Evolutionary conservation across 2,797 vertebrate genomes (phyloP).

Genomic region (Rhinatrema bivittatum): DNA sequence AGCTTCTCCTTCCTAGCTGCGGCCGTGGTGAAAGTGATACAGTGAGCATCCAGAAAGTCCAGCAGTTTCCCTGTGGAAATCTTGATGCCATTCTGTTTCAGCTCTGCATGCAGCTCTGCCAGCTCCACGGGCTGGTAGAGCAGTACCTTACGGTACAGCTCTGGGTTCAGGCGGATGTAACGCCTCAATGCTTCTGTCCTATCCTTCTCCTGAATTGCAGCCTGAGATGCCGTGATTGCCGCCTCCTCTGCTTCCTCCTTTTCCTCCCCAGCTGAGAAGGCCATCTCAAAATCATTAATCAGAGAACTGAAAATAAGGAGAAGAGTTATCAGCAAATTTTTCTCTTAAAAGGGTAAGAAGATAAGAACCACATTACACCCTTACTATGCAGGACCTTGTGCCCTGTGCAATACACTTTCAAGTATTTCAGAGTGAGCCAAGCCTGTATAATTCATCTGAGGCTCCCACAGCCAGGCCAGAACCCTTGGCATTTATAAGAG

Average conservation of each 20-base stretch:
- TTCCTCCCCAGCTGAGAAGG: constrained; percentile 29
- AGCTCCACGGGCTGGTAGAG: constrained; percentile 84
- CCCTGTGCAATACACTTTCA: too few relatives aligned
- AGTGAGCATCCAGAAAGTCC: constrained; percentile 83
- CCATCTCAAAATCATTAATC: constrained; percentile 37
- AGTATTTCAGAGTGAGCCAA: too few relatives aligned
- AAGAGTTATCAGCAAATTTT: too few relatives aligned
- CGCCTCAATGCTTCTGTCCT: constrained; percentile 56
- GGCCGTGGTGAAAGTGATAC: constrained; percentile 85
- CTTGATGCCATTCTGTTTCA: constrained; percentile 72
- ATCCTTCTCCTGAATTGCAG: constrained; percentile 43
- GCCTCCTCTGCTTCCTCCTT: constrained; percentile 59
- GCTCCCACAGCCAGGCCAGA: too few relatives aligned
- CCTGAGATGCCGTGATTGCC: constrained; percentile 66
- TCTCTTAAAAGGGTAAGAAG: too few relatives aligned
- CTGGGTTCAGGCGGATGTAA: constrained; percentile 67
- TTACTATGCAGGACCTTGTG: too few relatives aligned
- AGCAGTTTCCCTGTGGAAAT: constrained; percentile 71
- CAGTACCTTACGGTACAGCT: constrained; percentile 70
- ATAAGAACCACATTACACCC: too few relatives aligned
- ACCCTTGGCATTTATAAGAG: too few relatives aligned
- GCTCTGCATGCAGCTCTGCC: constrained; percentile 60
- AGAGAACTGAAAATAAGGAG: constrained; percentile 37
- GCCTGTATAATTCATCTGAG: too few relatives aligned
- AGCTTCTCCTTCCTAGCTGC: constrained; percentile 45